Evolutionary conservation across 2,888 invertebrate genomes (phyloP).

Genomic region (Sphaerophoria rueppellii): DNA sequence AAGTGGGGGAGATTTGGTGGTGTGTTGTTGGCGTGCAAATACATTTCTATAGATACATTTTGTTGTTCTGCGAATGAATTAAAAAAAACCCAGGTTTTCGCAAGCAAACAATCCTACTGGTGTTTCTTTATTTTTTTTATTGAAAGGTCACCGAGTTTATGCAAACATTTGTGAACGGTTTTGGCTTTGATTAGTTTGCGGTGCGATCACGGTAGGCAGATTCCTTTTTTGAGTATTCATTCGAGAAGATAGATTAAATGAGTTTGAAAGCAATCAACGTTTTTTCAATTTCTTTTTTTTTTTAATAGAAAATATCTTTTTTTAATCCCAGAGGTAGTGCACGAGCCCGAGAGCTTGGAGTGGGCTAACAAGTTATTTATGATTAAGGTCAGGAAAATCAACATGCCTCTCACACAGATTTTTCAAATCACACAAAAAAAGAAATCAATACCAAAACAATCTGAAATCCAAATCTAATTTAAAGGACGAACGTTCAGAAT

Average conservation of each 20-base stretch:
- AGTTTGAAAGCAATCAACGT: constrained; percentile 33
- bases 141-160: constrained; percentile 49
- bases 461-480: background rate
- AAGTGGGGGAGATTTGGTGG: constrained; percentile 39
- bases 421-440: background rate
- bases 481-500: background rate
- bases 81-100: constrained; percentile 32
- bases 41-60: constrained; percentile 10
- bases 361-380: background rate
- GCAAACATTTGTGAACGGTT: constrained; percentile 43
- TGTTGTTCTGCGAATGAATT: constrained; percentile 53
- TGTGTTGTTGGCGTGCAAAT: constrained; percentile 57
- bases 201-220: constrained; percentile 43
- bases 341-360: no score
- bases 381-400: constrained; percentile 2
- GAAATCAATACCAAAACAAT: background rate
- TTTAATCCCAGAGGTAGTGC: background rate
- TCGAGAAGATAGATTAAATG: constrained; percentile 27
- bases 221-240: constrained; percentile 5
- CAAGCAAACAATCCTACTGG: constrained; percentile 18
- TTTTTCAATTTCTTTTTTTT: constrained; percentile 1
- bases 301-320: constrained; percentile 4
- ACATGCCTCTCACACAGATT: background rate
- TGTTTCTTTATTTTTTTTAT: constrained; percentile 24
- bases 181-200: constrained; percentile 24